Percentiles rank a stretch among this genome's conserved stretches.
Evolutionary conservation across 2,888 invertebrate genomes (phyloP).

Genomic region (Drosophila subquinaria): DNA sequence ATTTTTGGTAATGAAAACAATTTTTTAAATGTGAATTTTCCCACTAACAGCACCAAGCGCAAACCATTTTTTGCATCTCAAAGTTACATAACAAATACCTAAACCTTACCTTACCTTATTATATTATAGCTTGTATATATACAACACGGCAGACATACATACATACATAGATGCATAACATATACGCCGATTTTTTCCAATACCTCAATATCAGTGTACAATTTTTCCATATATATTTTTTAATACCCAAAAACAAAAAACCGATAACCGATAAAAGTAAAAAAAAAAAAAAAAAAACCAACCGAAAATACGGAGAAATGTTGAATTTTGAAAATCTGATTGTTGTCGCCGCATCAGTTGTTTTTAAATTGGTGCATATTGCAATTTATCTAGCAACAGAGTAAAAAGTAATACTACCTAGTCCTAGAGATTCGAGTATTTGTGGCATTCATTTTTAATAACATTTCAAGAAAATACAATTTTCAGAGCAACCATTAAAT

Average conservation of each 20-base stretch:
- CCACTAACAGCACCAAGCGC: conserved; percentile 78
- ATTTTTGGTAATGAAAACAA: conserved; percentile 45
- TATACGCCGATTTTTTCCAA: conserved; percentile 81
- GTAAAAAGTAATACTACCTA: conserved; percentile 41
- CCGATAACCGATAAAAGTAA: conserved; percentile 34
- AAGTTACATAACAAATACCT: conserved; percentile 53
- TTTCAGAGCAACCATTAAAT: conserved; percentile 57
- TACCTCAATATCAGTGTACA: conserved; percentile 80
- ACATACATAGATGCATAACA: conserved; percentile 50
- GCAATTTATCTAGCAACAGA: conserved; percentile 52
- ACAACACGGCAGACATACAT: conserved; percentile 50
- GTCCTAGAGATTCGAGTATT: conserved; percentile 48
- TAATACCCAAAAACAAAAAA: conserved; percentile 52
- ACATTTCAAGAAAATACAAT: conserved; percentile 58
- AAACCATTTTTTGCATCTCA: conserved; percentile 80
- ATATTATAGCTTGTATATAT: conserved; percentile 50
- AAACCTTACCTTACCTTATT: conserved; percentile 33
- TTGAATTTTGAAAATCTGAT: conserved; percentile 77
- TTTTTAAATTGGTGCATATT: conserved; percentile 57
- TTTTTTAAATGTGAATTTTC: conserved; percentile 64
- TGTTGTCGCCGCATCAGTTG: conserved; percentile 70
- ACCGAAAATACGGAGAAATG: conserved; percentile 37
- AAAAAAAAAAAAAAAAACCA: conserved; percentile 16
- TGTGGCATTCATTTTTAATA: conserved; percentile 56
- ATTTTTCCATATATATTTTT: conserved; percentile 79